Percentiles rank a stretch among this genome's conserved stretches.
These are phyloP conservation scores for Heliconius ismenius DNA, from an alignment of 2,888 invertebrate species.

Conservation along the genomic window DNA sequence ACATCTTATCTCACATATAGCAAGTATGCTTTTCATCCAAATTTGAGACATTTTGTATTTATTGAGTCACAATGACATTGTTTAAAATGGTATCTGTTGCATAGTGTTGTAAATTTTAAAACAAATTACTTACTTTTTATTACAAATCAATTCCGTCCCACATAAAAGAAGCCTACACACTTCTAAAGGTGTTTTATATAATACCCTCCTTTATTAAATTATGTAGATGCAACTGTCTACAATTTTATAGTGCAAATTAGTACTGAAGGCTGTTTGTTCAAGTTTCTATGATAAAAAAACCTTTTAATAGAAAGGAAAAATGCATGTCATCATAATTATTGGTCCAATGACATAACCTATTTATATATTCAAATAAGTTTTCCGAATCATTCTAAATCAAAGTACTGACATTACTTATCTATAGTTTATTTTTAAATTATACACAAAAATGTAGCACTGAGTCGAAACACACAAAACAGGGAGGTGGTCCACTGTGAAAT, in stretches of 20 bases:
- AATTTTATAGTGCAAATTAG: constrained; percentile 28
- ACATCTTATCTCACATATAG: too few relatives aligned
- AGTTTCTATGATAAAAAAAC: not conserved
- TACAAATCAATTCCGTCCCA: constrained; percentile 8
- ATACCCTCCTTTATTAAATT: constrained; percentile 41
- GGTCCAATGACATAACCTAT: not conserved
- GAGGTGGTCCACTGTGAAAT: constrained; percentile 53
- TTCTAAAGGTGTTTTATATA: constrained; percentile 36
- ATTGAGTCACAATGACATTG: too few relatives aligned
- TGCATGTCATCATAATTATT: not conserved
- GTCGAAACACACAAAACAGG: not conserved
- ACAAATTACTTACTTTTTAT: not conserved
- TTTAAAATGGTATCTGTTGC: too few relatives aligned
- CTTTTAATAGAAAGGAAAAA: not conserved
- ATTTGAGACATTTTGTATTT: too few relatives aligned
- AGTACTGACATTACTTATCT: not conserved
- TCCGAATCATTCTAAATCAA: not conserved
- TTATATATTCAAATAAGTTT: not conserved
- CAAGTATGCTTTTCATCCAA: too few relatives aligned
- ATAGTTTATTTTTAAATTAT: constrained; percentile 17
- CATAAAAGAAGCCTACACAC: constrained; percentile 30
- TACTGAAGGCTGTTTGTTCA: constrained; percentile 9
- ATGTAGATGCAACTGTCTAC: constrained; percentile 29
- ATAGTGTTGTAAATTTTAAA: not conserved
- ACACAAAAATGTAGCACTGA: constrained; percentile 20